phyloP scores from a whole-genome alignment of 2,888 invertebrate species.

The Petrolisthes manimaculis region DNA sequence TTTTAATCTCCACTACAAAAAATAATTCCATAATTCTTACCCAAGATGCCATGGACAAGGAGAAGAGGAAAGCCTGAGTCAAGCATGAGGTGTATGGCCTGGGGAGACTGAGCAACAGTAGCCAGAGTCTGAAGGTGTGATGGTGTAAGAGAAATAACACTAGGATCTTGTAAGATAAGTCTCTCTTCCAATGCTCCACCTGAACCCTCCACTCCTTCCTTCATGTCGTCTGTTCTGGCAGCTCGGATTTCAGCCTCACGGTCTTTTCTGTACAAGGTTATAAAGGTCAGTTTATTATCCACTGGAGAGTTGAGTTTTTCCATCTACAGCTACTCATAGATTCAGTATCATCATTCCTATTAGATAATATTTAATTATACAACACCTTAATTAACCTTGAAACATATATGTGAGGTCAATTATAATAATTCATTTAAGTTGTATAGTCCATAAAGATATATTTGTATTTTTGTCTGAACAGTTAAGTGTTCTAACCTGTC shows the following conservation, averaged over 20 bases:
- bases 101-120: constrained; percentile 83
- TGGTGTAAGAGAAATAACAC: constrained; percentile 61
- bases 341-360: no score
- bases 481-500: constrained; percentile 70
- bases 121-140: constrained; percentile 82
- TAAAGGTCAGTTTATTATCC: no score
- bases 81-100: constrained; percentile 81
- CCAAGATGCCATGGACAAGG: constrained; percentile 76
- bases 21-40: constrained; percentile 58
- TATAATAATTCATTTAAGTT: no score
- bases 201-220: constrained; percentile 60
- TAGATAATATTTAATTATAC: neutral
- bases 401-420: no score
- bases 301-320: no score
- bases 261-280: constrained; percentile 66
- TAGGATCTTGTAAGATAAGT: constrained; percentile 60
- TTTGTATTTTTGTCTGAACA: neutral
- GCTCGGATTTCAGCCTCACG: constrained; percentile 69
- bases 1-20: neutral
- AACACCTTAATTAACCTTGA: no score
- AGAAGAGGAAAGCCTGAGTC: constrained; percentile 81
- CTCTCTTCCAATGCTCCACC: constrained; percentile 51
- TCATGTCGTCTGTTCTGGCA: constrained; percentile 65
- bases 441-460: neutral
- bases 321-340: no score